Conservation (phyloP, 2,888 invertebrate genomes). For the Acrobasis suavella region DNA sequence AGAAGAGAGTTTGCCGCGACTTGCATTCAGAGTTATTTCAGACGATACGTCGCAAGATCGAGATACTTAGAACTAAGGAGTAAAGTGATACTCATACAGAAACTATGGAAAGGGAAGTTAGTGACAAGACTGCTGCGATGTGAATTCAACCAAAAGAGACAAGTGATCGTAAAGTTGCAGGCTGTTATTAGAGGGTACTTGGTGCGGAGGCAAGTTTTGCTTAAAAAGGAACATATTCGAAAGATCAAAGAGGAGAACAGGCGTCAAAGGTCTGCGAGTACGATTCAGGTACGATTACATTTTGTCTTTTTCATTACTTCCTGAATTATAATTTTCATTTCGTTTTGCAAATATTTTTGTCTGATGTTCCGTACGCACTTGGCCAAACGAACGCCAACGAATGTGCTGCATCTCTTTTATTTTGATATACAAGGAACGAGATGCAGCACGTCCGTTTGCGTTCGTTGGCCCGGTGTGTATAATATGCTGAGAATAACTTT, state of each 20-base stretch:
- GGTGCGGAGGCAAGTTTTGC: constrained; percentile 69
- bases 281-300: constrained; percentile 81
- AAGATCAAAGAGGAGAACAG: constrained; percentile 66
- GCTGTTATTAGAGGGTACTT: constrained; percentile 74
- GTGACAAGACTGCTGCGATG: constrained; percentile 59
- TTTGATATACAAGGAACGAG: no score
- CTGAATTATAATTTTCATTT: no score
- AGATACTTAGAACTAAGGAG: constrained; percentile 50
- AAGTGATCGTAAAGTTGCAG: constrained; percentile 61
- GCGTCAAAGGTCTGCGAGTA: constrained; percentile 79
- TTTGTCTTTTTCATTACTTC: not conserved
- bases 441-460: no score
- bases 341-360: no score
- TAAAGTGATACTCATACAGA: constrained; percentile 60
- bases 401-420: no score
- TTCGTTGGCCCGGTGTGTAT: no score
- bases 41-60: constrained; percentile 54
- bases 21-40: constrained; percentile 61
- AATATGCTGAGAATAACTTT: no score
- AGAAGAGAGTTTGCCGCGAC: constrained; percentile 51
- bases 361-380: no score
- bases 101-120: constrained; percentile 66
- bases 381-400: no score
- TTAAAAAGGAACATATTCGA: constrained; percentile 64
- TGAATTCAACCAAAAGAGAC: constrained; percentile 58